Conservation (phyloP, 2,113 vertebrate genomes). For the Nicator chloris region DNA sequence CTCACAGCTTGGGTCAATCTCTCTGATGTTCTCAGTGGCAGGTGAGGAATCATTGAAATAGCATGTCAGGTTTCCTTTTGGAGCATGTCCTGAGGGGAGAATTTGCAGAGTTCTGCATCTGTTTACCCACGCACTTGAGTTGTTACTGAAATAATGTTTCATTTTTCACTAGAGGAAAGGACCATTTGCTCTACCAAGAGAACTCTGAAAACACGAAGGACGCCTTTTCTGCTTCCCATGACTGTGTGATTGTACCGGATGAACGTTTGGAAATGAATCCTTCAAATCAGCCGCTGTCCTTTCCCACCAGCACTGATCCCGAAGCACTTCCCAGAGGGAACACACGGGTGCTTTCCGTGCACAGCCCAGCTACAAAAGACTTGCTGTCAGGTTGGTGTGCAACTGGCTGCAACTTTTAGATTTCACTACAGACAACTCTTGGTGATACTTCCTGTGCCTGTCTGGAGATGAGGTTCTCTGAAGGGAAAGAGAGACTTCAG, state of each 20-base stretch:
- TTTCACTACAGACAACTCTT: neutral
- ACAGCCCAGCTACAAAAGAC: conserved; percentile 71
- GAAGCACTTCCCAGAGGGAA: neutral
- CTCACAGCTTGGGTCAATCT: neutral
- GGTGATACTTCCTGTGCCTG: accelerated
- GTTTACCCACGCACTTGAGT: neutral
- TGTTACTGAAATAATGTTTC: neutral
- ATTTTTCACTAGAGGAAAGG: conserved; percentile 73
- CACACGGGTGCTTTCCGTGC: conserved; percentile 9
- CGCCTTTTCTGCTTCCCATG: neutral
- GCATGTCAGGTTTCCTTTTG: neutral
- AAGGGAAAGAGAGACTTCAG: neutral
- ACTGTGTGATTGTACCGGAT: neutral
- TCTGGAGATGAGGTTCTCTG: neutral
- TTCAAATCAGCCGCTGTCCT: neutral
- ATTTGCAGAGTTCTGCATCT: neutral
- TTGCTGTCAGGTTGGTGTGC: conserved; percentile 83
- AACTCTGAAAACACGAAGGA: conserved; percentile 36
- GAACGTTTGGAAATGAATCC: neutral
- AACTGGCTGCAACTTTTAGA: neutral
- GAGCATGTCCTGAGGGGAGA: neutral
- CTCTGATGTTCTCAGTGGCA: neutral
- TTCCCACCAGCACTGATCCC: neutral
- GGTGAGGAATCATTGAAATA: neutral
- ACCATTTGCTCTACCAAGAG: conserved; percentile 76